These are phyloP conservation scores for Argynnis bischoffii DNA, from an alignment of 2,888 invertebrate genomes.

Conservation along the genomic window DNA sequence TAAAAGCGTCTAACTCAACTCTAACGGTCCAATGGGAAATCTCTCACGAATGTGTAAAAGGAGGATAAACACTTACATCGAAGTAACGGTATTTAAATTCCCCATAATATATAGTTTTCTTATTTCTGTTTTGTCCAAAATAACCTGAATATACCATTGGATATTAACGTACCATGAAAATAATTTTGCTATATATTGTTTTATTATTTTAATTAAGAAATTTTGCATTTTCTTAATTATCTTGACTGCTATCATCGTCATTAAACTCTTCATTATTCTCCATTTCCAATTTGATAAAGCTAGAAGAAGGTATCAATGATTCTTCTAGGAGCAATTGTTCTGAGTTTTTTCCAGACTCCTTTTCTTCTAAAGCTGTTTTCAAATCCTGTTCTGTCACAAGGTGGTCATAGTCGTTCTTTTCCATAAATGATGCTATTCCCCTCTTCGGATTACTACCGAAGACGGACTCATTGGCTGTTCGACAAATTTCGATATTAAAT, in stretches of 20 bases:
- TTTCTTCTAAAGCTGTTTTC: slow-evolving; percentile 46
- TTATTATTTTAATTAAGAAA: not conserved
- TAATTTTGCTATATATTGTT: not conserved
- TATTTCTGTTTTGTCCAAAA: not conserved
- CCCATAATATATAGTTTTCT: slow-evolving; percentile 1
- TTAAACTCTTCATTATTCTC: slow-evolving; percentile 30
- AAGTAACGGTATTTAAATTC: slow-evolving; percentile 39
- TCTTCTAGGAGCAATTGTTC: slow-evolving; percentile 51
- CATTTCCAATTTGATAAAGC: slow-evolving; percentile 53
- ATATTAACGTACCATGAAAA: not conserved
- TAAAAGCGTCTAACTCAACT: slow-evolving; percentile 35
- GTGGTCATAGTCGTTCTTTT: slow-evolving; percentile 47
- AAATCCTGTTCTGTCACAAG: slow-evolving; percentile 53
- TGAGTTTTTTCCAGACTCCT: slow-evolving; percentile 40
- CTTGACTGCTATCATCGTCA: slow-evolving; percentile 1
- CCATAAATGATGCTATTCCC: slow-evolving; percentile 49
- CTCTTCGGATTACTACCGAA: slow-evolving; percentile 53
- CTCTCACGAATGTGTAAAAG: slow-evolving; percentile 43
- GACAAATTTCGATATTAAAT: slow-evolving; percentile 51
- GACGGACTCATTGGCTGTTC: slow-evolving; percentile 55
- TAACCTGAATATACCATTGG: not conserved
- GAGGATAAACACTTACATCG: slow-evolving; percentile 27
- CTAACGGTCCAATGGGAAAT: slow-evolving; percentile 45
- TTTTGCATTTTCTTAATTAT: too few species aligned
- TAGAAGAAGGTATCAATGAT: slow-evolving; percentile 50